phyloP scores from a whole-genome alignment of 2,113 vertebrate species.

The Odobenus rosmarus region DNA sequence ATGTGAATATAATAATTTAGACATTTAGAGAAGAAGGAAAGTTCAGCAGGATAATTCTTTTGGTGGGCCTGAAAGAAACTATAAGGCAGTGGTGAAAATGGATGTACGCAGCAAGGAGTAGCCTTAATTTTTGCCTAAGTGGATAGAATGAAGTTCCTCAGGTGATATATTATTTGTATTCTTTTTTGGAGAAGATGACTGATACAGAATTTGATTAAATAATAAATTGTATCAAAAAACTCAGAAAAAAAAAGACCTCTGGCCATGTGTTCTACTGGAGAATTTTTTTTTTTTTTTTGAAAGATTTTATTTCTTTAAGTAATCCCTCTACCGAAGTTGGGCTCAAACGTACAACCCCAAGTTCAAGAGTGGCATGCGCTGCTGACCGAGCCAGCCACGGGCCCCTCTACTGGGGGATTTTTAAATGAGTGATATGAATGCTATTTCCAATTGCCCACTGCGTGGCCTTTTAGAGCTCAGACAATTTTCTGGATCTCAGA shows the following conservation, averaged over 20 bases:
- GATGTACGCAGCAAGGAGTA: neutral
- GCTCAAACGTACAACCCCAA: neutral
- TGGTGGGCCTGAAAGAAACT: neutral
- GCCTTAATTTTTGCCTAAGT: neutral
- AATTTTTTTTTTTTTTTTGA: neutral
- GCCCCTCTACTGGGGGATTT: neutral
- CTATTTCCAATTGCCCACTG: neutral
- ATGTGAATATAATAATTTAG: neutral
- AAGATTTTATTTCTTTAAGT: neutral
- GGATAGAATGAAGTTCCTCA: neutral
- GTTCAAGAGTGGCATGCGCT: neutral
- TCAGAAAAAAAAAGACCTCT: neutral
- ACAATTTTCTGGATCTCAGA: neutral
- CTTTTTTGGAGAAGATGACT: neutral
- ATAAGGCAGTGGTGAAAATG: neutral
- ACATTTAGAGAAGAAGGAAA: neutral
- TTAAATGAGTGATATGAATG: neutral
- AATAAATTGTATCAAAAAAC: neutral
- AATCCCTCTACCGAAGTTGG: neutral
- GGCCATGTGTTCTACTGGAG: neutral
- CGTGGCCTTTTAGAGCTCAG: neutral
- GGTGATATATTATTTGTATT: neutral
- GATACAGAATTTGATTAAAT: neutral
- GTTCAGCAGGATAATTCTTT: neutral
- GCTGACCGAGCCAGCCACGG: neutral